Base-by-base conservation (phyloP, 2,113 vertebrate genomes). In the Forbesichthys agassizii region DNA sequence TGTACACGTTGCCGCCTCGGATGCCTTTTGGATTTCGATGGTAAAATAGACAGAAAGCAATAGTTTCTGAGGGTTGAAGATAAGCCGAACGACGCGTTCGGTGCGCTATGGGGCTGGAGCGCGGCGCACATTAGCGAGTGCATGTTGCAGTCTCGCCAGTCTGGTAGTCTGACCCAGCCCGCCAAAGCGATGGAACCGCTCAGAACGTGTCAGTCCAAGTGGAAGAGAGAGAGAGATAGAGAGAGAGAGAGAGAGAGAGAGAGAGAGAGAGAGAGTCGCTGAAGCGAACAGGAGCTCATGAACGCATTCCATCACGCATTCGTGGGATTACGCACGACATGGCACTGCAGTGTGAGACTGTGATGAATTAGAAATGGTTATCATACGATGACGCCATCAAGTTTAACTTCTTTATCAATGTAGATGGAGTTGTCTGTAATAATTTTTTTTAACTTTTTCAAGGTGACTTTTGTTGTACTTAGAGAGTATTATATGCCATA, bases 111-210 rank as follows among this genome's bases (percentile, higher is more conserved):
- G 64, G 71, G 52, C 68, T 84, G 79, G 42, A 73, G 64, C 66
- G 69, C 74, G 71, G 82, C 62, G 47, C 33, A 20, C 52, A 54
- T 62, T 59, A 79, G 71, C 47, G 74, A 70, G 83, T 53, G 79
- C 88, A 90, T 90, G 79, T 71, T 87, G 88, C 61, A 72, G 68
- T 59, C 63, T 77, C 69, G 68, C 64, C 52, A 68, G 70, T 79
- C 62, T 63, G 67, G 74, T 71, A 57, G 62, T 76, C 67, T 84
- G 79, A 86, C 78, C 80, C 58, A 68, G 67, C 55, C 52, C 14
- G 52, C 16, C 33, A 67, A 53, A 48, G 36, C 27, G 56, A 58
- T 5, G 63, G 82, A 81, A 48, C 71, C 8, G 72, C 78, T 69
- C 49, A 67, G 74, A 77, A 79, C 73, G 42, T 68, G 63, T 74